Conservation (phyloP, 2,888 invertebrate species). For the Drosophila heteroneura region DNA sequence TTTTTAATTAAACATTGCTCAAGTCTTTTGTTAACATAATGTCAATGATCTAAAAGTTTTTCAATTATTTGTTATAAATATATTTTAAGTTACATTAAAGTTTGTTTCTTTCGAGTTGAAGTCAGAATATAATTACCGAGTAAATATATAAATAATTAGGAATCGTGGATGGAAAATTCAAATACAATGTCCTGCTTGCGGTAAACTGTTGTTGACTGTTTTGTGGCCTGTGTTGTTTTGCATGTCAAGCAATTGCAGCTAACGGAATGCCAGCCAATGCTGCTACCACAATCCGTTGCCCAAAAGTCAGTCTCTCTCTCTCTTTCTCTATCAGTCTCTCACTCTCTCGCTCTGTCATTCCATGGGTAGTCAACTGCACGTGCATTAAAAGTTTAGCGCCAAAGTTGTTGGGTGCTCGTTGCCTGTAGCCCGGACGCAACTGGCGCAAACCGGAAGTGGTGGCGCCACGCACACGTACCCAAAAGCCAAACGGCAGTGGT, state of each 20-base stretch:
- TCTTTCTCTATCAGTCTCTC: neutral
- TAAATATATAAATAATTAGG: neutral
- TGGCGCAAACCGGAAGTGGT: slow-evolving; percentile 74
- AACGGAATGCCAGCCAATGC: slow-evolving; percentile 37
- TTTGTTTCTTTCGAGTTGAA: neutral
- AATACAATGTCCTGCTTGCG: neutral
- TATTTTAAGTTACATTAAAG: neutral
- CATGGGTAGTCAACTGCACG: slow-evolving; percentile 51
- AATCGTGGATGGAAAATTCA: neutral
- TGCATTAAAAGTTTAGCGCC: slow-evolving; percentile 77
- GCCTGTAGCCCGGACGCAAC: slow-evolving; percentile 44
- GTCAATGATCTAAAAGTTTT: neutral
- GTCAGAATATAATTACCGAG: neutral
- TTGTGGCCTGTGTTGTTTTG: slow-evolving; percentile 49
- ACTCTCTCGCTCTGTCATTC: slow-evolving; percentile 12
- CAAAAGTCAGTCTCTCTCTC: slow-evolving; percentile 32
- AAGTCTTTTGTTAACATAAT: neutral
- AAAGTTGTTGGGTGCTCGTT: slow-evolving; percentile 57
- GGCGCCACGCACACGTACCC: slow-evolving; percentile 48
- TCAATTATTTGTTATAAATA: neutral
- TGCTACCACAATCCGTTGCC: slow-evolving; percentile 53
- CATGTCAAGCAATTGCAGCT: slow-evolving; percentile 37
- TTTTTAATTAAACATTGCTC: neutral
- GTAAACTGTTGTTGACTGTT: slow-evolving; percentile 11
- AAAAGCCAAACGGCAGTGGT: slow-evolving; percentile 8